Base-by-base conservation (phyloP, 2,113 vertebrate species). In the Ploceus nigricollis region DNA sequence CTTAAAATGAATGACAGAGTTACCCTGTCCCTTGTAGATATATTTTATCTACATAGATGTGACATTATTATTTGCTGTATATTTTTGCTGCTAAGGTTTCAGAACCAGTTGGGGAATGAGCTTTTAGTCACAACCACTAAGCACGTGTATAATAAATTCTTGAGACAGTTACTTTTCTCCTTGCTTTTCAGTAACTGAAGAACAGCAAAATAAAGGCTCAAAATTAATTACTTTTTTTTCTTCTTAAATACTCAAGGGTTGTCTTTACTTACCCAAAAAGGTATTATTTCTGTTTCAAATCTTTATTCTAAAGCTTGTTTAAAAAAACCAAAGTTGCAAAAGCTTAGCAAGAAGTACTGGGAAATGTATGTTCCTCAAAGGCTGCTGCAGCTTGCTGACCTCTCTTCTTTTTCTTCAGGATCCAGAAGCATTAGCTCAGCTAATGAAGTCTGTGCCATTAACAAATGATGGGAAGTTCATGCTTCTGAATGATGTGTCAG, bases 381-480 rank as follows among this genome's bases (percentile, higher is more conserved):
- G 9, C 6, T 23, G 44, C 69, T 75, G 28, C 35, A 69, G 70
- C 15, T 47, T 28, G 27, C 44, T 82, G 19, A 76, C 21, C 9
- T 42, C 35, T 44, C 24, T 8, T 19, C 27, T 78, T 90, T 83
- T 33, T 4, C 76, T 92, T 82, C 91, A 99, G 99, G 99, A 99
- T 85, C 99, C 99, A 16, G 99, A 98, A 92, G 99, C 99, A 16
- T 84, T 99, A 96, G 99, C 99, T 45, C 97, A 99, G 85, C 97
- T 99, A 31, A 99, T 99, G 98, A 99, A 98, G 96, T 99, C 99
- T 71, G 97, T 99, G 97, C 99, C 99, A 7, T 95, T 99, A 70
- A 99, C 99, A 70, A 99, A 97, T 3, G 99, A 99, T 5, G 99
- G 99, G 4, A 99, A 99, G 95, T 99, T 99, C 96, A 93, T 99